A percentile compares a stretch with the other conserved stretches of the same genome.
These are phyloP conservation scores for Nomada fabriciana DNA, from an alignment of 2,888 invertebrate species.

Conservation along the genomic window DNA sequence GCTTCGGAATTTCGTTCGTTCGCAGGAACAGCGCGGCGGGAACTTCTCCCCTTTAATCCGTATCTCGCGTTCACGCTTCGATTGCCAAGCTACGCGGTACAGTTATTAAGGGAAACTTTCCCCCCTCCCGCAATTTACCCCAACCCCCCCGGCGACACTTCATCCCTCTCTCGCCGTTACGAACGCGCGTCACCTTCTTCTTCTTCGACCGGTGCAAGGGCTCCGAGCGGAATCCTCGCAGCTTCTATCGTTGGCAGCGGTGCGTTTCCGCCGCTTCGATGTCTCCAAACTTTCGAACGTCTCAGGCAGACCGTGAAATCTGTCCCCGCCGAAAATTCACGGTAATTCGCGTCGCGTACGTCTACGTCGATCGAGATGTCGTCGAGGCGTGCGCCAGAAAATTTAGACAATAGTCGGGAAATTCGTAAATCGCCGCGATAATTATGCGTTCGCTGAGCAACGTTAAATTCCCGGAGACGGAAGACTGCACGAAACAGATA, in stretches of 20 bases:
- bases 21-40: slow-evolving; percentile 47
- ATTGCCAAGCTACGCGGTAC: slow-evolving; percentile 78
- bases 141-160: slow-evolving; percentile 14
- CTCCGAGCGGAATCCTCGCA: slow-evolving; percentile 39
- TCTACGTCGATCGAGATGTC: slow-evolving; percentile 57
- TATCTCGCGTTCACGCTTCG: slow-evolving; percentile 82
- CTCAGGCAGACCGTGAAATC: slow-evolving; percentile 82
- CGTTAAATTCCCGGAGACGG: not conserved
- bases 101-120: slow-evolving; percentile 81
- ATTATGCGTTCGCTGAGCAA: slow-evolving; percentile 12
- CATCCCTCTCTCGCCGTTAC: slow-evolving; percentile 39
- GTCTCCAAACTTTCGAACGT: slow-evolving; percentile 80
- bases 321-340: slow-evolving; percentile 76
- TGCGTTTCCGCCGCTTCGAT: slow-evolving; percentile 66
- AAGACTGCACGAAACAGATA: not conserved
- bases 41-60: slow-evolving; percentile 79
- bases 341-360: slow-evolving; percentile 66
- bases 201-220: slow-evolving; percentile 45
- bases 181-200: slow-evolving; percentile 18
- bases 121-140: slow-evolving; percentile 62
- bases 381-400: slow-evolving; percentile 20
- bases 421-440: slow-evolving; percentile 56
- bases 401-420: slow-evolving; percentile 54
- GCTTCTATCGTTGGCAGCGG: slow-evolving; percentile 59
- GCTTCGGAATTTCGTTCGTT: slow-evolving; percentile 61